Conservation (phyloP, 2,797 vertebrate species). For the Bovichtus diacanthus region DNA sequence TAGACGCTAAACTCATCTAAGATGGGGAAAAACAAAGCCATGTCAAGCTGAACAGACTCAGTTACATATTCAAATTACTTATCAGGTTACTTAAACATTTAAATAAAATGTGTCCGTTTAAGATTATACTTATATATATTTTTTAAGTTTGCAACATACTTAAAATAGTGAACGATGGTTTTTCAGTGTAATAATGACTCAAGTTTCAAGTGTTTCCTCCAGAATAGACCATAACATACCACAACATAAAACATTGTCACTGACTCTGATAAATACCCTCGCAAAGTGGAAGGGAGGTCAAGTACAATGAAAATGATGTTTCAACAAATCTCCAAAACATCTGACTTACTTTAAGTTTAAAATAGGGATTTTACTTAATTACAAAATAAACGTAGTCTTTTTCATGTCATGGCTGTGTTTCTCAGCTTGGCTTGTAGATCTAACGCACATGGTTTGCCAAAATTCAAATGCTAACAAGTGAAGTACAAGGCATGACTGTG, state of each 20-base stretch:
- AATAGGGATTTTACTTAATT: accelerated
- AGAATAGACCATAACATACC: not conserved
- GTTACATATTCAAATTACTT: not conserved
- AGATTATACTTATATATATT: too few species aligned
- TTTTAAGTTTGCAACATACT: not conserved
- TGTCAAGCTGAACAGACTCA: not conserved
- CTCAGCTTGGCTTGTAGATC: not conserved
- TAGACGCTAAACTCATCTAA: not conserved
- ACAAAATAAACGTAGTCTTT: not conserved
- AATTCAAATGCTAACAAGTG: not conserved
- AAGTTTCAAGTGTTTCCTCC: not conserved
- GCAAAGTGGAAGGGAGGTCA: not conserved
- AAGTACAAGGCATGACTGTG: not conserved
- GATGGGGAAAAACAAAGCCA: not conserved
- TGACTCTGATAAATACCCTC: not conserved
- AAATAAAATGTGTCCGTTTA: not conserved
- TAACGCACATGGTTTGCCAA: not conserved
- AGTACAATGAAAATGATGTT: not conserved
- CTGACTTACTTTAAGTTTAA: not conserved
- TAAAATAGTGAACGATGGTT: not conserved
- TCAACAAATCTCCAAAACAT: not conserved
- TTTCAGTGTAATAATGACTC: not conserved
- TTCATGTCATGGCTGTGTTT: not conserved
- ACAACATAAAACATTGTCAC: not conserved
- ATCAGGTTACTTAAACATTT: not conserved